Conservation (phyloP, 2,797 vertebrate species). For the Percopsis omiscomaycus region DNA sequence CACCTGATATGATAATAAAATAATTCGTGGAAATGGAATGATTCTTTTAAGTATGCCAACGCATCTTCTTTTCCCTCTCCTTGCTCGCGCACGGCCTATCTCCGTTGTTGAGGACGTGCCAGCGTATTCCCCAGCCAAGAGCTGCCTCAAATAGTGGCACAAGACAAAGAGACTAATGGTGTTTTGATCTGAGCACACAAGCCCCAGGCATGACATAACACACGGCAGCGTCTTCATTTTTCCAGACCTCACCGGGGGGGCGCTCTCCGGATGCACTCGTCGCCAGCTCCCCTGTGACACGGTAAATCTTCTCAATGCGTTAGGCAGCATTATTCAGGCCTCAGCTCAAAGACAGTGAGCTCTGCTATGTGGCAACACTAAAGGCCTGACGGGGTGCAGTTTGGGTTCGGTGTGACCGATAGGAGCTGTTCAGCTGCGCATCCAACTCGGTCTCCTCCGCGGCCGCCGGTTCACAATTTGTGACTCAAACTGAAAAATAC, state of each 20-base stretch:
- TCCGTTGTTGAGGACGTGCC: slow-evolving; percentile 57
- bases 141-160: slow-evolving; percentile 66
- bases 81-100: slow-evolving; percentile 48
- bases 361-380: slow-evolving; percentile 16
- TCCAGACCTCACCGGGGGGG: slow-evolving; percentile 66
- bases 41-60: slow-evolving; percentile 35
- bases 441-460: no score
- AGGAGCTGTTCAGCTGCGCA: no score
- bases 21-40: slow-evolving; percentile 27
- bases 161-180: slow-evolving; percentile 75
- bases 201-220: slow-evolving; percentile 70
- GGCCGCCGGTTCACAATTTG: no score
- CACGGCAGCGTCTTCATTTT: slow-evolving; percentile 68
- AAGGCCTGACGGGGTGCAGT: background rate
- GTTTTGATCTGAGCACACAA: slow-evolving; percentile 74
- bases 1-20: slow-evolving; percentile 31
- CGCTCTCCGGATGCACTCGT: slow-evolving; percentile 53
- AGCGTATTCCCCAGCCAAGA: slow-evolving; percentile 62
- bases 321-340: slow-evolving; percentile 23
- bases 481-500: no score
- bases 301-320: slow-evolving; percentile 34
- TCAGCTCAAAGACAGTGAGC: slow-evolving; percentile 25
- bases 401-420: no score
- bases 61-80: slow-evolving; percentile 15
- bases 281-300: slow-evolving; percentile 56